A percentile compares a stretch with the other conserved stretches of the same genome.
Conservation (phyloP, 2,888 invertebrate genomes). For the Embidobia sp. region DNA sequence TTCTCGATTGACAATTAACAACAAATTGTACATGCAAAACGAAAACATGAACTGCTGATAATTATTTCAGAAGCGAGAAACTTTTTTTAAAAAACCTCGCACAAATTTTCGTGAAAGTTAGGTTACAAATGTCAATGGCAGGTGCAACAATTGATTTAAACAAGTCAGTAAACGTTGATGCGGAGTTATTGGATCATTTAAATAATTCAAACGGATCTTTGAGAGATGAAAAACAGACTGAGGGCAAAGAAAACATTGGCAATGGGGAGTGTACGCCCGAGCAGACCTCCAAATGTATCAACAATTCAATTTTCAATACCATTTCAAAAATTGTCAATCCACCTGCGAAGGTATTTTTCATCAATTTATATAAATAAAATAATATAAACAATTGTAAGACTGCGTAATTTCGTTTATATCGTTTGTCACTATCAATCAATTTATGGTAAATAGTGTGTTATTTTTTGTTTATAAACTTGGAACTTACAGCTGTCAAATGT, state of each 20-base stretch:
- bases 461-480: no score
- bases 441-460: no score
- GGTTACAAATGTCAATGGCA: slow-evolving; percentile 55
- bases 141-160: slow-evolving; percentile 54
- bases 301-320: slow-evolving; percentile 80
- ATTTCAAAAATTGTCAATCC: slow-evolving; percentile 80
- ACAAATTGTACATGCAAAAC: slow-evolving; percentile 7
- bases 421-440: no score
- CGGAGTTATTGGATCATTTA: slow-evolving; percentile 16
- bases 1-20: slow-evolving; percentile 3
- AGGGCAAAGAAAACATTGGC: slow-evolving; percentile 36
- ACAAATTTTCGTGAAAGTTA: slow-evolving; percentile 21
- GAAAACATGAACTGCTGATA: slow-evolving; percentile 21
- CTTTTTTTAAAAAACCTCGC: not conserved
- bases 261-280: slow-evolving; percentile 72
- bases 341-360: slow-evolving; percentile 75
- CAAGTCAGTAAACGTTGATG: slow-evolving; percentile 19
- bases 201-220: slow-evolving; percentile 15
- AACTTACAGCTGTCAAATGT: no score
- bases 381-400: no score
- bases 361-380: no score
- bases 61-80: slow-evolving; percentile 14
- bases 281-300: slow-evolving; percentile 72
- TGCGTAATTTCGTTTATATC: no score
- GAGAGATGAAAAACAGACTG: slow-evolving; percentile 47